Evolutionary conservation across 2,888 invertebrate species (phyloP).

Genomic region (Drosophila atroscutellata): DNA sequence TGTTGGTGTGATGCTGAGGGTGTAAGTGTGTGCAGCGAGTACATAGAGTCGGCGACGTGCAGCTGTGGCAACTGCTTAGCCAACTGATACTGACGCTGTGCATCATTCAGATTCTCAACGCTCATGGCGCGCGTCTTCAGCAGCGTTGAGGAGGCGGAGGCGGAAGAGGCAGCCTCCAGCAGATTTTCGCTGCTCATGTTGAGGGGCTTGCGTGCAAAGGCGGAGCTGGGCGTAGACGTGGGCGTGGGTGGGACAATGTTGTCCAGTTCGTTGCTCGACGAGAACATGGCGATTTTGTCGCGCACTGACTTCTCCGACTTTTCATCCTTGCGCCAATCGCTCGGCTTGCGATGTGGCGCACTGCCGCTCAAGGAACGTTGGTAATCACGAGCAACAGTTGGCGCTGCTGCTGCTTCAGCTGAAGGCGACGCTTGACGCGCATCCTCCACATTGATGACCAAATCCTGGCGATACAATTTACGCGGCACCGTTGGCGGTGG

Average conservation of each 20-base stretch:
- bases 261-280: conserved; percentile 85
- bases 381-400: conserved; percentile 68
- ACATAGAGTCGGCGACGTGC: conserved; percentile 83
- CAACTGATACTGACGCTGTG: conserved; percentile 80
- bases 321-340: conserved; percentile 89
- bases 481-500: conserved; percentile 84
- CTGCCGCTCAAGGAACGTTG: conserved; percentile 82
- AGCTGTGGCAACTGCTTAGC: conserved; percentile 80
- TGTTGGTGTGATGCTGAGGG: conserved; percentile 47
- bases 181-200: conserved; percentile 85
- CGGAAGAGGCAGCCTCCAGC: conserved; percentile 67
- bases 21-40: conserved; percentile 81
- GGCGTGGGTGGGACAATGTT: conserved; percentile 47
- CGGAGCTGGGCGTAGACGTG: conserved; percentile 12
- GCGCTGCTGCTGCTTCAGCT: conserved; percentile 21
- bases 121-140: conserved; percentile 86
- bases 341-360: conserved; percentile 77
- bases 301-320: conserved; percentile 92
- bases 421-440: conserved; percentile 55
- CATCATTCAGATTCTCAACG: conserved; percentile 86
- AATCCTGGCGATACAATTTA: conserved; percentile 84
- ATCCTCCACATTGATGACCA: conserved; percentile 84
- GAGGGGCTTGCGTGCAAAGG: conserved; percentile 75
- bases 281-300: conserved; percentile 95
- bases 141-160: conserved; percentile 5